Conservation (phyloP, 37 sponge, comb jelly and placozoan genomes). For the Oopsacas minuta region DNA sequence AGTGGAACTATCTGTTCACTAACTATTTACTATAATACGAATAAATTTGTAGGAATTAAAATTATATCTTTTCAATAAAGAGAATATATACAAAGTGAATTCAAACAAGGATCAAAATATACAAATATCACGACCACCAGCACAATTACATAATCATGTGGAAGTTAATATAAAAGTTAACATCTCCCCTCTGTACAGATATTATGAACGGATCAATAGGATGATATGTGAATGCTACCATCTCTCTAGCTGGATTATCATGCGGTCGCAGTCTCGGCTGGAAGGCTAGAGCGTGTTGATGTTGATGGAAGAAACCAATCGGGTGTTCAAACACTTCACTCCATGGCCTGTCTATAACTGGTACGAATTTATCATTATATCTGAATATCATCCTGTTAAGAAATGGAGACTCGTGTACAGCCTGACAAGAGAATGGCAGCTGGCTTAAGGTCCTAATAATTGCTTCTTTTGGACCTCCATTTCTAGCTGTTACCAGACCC, state of each 20-base stretch:
- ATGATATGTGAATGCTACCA: constrained; percentile 85
- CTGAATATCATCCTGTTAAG: constrained; percentile 61
- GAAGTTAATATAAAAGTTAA: constrained; percentile 58
- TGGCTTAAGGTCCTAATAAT: constrained; percentile 45
- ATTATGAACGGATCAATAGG: constrained; percentile 80
- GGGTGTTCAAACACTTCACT: neutral
- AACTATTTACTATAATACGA: too few species aligned
- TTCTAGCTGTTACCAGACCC: constrained; percentile 58
- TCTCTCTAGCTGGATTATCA: constrained; percentile 22
- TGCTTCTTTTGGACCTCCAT: constrained; percentile 67
- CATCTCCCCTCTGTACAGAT: constrained; percentile 68
- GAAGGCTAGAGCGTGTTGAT: constrained; percentile 10
- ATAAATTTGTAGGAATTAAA: too few species aligned
- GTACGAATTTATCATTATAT: constrained; percentile 84
- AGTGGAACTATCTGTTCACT: too few species aligned
- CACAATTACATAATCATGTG: neutral
- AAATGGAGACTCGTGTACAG: constrained; percentile 59
- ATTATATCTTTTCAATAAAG: too few species aligned
- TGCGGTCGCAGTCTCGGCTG: neutral
- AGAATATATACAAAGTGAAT: too few species aligned
- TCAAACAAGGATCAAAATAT: too few species aligned
- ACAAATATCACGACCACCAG: neutral
- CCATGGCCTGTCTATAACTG: constrained; percentile 66
- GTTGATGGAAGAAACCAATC: constrained; percentile 10
- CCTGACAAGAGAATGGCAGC: constrained; percentile 65